Percentiles rank a stretch among this genome's conserved stretches.
Evolutionary conservation across 2,113 vertebrate species (phyloP).

Genomic region (Corvus moneduloides): DNA sequence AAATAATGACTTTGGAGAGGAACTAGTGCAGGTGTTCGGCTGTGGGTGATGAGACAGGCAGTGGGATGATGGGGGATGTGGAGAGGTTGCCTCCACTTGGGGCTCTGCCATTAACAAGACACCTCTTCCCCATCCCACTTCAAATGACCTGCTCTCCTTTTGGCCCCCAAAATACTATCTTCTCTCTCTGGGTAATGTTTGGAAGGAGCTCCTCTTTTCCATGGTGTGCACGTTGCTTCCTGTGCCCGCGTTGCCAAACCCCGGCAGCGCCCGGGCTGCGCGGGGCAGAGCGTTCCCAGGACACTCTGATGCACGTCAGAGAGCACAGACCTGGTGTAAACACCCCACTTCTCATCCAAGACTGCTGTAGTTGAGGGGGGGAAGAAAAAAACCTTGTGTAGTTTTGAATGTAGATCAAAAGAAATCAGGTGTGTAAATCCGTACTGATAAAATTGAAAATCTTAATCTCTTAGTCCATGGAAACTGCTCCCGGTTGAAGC

Average conservation of each 20-base stretch:
- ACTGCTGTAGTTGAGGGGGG: neutral
- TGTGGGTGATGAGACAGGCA: neutral
- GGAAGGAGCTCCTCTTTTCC: neutral
- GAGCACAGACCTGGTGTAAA: neutral
- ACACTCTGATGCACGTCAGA: neutral
- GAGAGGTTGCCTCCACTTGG: neutral
- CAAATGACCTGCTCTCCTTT: neutral
- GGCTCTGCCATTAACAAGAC: neutral
- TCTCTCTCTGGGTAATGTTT: neutral
- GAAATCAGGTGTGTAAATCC: neutral
- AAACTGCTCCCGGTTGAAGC: slow-evolving; percentile 46
- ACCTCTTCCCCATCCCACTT: neutral
- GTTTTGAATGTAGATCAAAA: neutral
- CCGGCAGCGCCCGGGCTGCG: neutral
- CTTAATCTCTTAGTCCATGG: slow-evolving; percentile 1
- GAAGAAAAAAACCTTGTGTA: neutral
- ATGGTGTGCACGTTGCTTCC: neutral
- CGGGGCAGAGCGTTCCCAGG: neutral
- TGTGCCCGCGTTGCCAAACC: neutral
- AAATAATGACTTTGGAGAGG: neutral
- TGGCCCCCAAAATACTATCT: neutral
- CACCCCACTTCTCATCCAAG: neutral
- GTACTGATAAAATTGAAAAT: neutral
- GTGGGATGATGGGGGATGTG: rapidly evolving
- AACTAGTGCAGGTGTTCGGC: neutral